Percentiles rank a stretch among this genome's conserved stretches.
phyloP scores from a whole-genome alignment of 2,888 invertebrate species.

The Caenorhabditis virilis region DNA sequence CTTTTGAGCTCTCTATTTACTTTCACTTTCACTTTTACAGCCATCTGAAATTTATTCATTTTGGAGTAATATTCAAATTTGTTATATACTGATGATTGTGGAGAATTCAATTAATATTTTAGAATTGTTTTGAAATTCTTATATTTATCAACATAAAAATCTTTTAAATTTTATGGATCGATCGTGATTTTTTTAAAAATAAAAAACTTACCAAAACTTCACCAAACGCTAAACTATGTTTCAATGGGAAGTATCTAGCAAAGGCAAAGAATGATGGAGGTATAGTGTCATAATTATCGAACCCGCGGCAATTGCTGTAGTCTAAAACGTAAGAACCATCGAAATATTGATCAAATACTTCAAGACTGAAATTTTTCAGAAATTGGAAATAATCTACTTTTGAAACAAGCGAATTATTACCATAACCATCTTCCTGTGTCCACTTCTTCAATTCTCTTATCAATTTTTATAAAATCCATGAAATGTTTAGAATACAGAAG shows the following conservation, averaged over 20 bases:
- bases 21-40: constrained; percentile 5
- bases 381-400: background rate
- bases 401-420: background rate
- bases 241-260: constrained; percentile 14
- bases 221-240: constrained; percentile 4
- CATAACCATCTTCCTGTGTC: constrained; percentile 4
- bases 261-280: background rate
- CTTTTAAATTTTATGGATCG: background rate
- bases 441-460: background rate
- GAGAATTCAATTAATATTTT: no score
- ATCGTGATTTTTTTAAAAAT: no score
- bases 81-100: no score
- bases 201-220: constrained; percentile 18
- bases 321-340: constrained; percentile 9
- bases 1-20: background rate
- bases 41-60: constrained; percentile 13
- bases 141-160: background rate
- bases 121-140: background rate
- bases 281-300: background rate
- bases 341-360: background rate
- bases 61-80: no score
- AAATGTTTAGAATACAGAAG: background rate
- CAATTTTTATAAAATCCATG: background rate
- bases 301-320: constrained; percentile 10
- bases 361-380: background rate